phyloP scores from a whole-genome alignment of 1,140 invertebrate genomes.

The Hylaeus volcanicus region DNA sequence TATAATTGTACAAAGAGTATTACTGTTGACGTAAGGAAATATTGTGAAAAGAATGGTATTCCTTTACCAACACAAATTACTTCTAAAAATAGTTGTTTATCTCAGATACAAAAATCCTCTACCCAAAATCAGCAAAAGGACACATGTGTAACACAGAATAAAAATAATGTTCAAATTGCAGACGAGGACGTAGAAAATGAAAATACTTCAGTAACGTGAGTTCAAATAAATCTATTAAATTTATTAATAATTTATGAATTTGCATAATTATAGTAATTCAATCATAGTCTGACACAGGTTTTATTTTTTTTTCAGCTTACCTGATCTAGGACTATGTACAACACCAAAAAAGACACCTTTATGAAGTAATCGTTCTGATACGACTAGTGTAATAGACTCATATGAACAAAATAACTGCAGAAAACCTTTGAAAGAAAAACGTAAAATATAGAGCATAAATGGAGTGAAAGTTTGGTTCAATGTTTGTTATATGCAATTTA shows the following conservation, averaged over 20 bases:
- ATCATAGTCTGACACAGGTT: background rate
- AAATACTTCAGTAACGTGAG: conserved; percentile 23
- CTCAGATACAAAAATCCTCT: conserved; percentile 29
- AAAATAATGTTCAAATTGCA: background rate
- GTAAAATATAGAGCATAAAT: background rate
- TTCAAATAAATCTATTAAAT: conserved; percentile 20
- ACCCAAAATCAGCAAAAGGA: conserved; percentile 15
- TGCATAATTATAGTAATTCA: background rate
- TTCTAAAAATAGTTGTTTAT: conserved; percentile 25
- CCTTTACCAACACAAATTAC: conserved; percentile 35
- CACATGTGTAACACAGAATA: conserved; percentile 4
- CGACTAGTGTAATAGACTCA: background rate
- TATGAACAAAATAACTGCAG: background rate
- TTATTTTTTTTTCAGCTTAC: conserved; percentile 21
- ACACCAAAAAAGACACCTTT: conserved; percentile 13
- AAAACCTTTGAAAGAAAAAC: conserved; percentile 37
- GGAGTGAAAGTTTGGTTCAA: background rate
- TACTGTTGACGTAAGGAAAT: conserved; percentile 82
- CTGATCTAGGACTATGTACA: conserved; percentile 17
- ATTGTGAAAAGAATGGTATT: conserved; percentile 59
- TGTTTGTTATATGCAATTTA: background rate
- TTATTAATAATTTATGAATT: background rate
- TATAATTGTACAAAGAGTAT: conserved; percentile 92
- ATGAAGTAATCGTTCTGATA: background rate
- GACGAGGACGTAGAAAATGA: conserved; percentile 14